These are phyloP conservation scores for Actinernus sp. DNA, from an alignment of 92 coral and sea anemone species.

Conservation along the genomic window DNA sequence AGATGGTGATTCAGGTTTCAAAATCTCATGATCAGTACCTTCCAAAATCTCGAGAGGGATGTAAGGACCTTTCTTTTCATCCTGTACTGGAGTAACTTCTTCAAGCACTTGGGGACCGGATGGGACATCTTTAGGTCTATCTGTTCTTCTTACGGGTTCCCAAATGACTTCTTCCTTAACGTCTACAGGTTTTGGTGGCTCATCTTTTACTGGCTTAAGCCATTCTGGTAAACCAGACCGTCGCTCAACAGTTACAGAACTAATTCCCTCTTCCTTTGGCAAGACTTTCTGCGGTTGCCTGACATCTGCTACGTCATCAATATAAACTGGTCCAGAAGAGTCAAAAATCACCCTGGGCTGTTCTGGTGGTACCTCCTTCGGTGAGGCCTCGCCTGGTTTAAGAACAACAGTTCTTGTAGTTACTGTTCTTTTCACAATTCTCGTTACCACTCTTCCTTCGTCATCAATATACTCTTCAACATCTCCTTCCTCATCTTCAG, in stretches of 20 bases:
- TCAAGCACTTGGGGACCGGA: slow-evolving; percentile 13
- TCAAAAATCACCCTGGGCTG: too few relatives aligned
- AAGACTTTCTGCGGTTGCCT: not conserved
- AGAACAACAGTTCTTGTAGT: slow-evolving; percentile 61
- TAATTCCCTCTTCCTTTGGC: slow-evolving; percentile 1
- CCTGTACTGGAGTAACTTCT: slow-evolving; percentile 1
- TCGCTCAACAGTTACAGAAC: slow-evolving; percentile 2
- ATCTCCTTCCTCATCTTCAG: slow-evolving; percentile 15
- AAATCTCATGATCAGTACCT: slow-evolving; percentile 13
- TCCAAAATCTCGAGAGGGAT: slow-evolving; percentile 20
- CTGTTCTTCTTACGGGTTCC: slow-evolving; percentile 14
- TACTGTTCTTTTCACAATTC: slow-evolving; percentile 26
- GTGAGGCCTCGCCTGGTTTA: slow-evolving; percentile 42
- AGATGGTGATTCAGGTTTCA: slow-evolving; percentile 41
- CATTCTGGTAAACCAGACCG: slow-evolving; percentile 28
- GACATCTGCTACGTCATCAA: slow-evolving; percentile 4
- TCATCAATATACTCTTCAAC: slow-evolving; percentile 62
- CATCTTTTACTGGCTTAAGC: slow-evolving; percentile 22
- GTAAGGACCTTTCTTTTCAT: slow-evolving; percentile 1
- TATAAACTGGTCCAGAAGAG: slow-evolving; percentile 6
- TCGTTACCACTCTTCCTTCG: slow-evolving; percentile 58
- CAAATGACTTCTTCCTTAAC: too few relatives aligned
- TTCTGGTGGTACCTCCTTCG: too few relatives aligned
- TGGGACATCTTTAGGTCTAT: slow-evolving; percentile 1
- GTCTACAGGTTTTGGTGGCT: slow-evolving; percentile 16